Evolutionary conservation across 2,888 invertebrate genomes (phyloP), one percentile per base, ranked within the genome.

Genomic region (Phaedon cochleariae): DNA sequence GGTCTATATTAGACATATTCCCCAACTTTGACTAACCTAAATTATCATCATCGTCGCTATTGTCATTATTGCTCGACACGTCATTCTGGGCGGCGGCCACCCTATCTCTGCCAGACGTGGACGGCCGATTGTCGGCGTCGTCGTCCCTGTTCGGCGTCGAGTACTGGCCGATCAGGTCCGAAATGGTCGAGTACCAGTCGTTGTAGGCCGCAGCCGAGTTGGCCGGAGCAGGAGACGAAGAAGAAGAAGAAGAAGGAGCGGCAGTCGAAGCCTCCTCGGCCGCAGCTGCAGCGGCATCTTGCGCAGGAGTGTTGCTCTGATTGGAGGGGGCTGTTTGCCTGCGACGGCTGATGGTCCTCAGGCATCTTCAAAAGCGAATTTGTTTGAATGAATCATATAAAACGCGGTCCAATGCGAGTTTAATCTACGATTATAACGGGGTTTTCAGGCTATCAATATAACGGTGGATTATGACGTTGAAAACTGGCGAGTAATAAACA

Each of bases 321-420:
- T 64, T 65, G 48, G 10, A n/a, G 15, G 37, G 9, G 21, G 17
- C 1, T 0, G 46, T 17, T 21, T 57, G 63, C 7, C 66, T 53
- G 22, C 69, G 68, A 41, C 74, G 37, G 52, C 69, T 71, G 6
- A 76, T 70, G 1, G 68, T 72, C 15, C 76, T 64, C 57, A 77
- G 65, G 66, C 74, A 77, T 46, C 76, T 63, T 55, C 59, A 7
- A 7, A 7, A 26, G 26, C 7, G 26, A 5, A 7, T 26, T 5
- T 26, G 7, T 26, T 26, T 3, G 3, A 7, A 26, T 64, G 17
- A 52, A 17, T 10, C n/a, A 29, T 15, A 18, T n/a, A 48, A n/a
- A n/a, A n/a, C n/a, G n/a, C n/a, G n/a, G n/a, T n/a, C n/a, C n/a
- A n/a, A n/a, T n/a, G n/a, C n/a, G n/a, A n/a, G n/a, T n/a, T n/a